Percentiles rank a stretch among this genome's conserved stretches.
Evolutionary conservation across 1,140 invertebrate species (phyloP).

Genomic region (Campoletis sonorensis): DNA sequence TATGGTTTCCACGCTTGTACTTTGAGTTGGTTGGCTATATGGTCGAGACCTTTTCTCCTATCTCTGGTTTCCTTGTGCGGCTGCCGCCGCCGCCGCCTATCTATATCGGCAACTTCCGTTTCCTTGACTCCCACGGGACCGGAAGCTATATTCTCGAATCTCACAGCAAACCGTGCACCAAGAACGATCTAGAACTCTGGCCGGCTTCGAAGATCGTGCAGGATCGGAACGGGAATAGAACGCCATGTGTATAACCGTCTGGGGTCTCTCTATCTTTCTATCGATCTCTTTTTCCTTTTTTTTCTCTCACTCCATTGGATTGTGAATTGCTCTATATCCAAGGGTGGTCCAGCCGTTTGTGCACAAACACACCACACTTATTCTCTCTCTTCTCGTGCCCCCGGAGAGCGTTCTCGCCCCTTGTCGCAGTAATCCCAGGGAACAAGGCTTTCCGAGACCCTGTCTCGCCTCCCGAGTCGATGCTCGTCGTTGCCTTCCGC

Average conservation of each 20-base stretch:
- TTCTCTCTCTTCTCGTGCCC: neutral
- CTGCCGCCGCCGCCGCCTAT: constrained; percentile 2
- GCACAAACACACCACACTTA: constrained; percentile 22
- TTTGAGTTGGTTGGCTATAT: constrained; percentile 25
- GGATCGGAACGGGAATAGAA: neutral
- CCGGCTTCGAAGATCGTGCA: neutral
- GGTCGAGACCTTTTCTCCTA: constrained; percentile 15
- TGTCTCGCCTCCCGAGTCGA: neutral
- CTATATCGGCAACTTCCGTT: constrained; percentile 44
- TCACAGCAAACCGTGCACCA: constrained; percentile 1
- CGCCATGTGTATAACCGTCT: constrained; percentile 26
- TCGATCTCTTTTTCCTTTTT: neutral
- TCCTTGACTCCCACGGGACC: constrained; percentile 38
- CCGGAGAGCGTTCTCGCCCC: constrained; percentile 3
- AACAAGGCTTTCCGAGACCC: neutral
- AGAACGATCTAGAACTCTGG: constrained; percentile 10
- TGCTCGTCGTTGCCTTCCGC: neutral
- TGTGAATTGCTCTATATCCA: constrained; percentile 26
- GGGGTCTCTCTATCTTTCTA: neutral
- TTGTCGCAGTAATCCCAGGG: constrained; percentile 6
- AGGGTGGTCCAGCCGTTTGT: constrained; percentile 33
- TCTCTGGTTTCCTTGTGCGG: neutral
- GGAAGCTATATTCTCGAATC: constrained; percentile 33
- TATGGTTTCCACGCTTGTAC: constrained; percentile 37
- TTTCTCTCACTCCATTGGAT: neutral